Conservation (phyloP, 2,797 vertebrate species). For the Malurus splendens region DNA sequence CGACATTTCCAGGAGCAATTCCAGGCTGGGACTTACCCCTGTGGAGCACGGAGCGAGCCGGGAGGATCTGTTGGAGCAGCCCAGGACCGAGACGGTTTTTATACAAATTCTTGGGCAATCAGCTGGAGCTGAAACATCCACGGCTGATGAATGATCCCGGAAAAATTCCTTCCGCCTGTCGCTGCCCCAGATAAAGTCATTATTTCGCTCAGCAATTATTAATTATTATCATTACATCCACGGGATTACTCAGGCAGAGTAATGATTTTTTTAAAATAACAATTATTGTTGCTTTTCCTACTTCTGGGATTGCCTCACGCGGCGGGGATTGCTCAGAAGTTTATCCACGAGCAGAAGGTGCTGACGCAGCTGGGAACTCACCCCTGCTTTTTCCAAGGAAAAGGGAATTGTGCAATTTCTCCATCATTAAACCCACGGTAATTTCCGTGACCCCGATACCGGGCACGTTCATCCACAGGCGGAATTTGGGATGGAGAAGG, state of each 20-base stretch:
- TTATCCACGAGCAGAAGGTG: neutral
- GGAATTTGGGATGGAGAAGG: neutral
- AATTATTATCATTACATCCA: neutral
- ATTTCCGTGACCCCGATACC: neutral
- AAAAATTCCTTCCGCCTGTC: conserved; percentile 7
- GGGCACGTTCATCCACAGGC: neutral
- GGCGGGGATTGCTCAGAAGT: neutral
- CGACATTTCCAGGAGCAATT: fast-evolving
- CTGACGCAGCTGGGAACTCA: neutral
- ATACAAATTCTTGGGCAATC: neutral
- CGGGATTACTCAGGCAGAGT: neutral
- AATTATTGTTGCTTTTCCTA: neutral
- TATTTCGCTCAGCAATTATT: neutral
- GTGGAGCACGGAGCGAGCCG: neutral
- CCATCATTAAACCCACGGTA: neutral
- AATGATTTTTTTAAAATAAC: neutral
- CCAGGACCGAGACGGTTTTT: neutral
- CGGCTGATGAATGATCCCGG: neutral
- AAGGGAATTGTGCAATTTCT: neutral
- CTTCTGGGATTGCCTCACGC: neutral
- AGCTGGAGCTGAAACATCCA: neutral
- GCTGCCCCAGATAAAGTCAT: neutral
- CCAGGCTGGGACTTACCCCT: neutral
- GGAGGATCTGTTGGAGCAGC: neutral
- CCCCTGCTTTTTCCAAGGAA: neutral